A percentile compares a stretch with the other conserved stretches of the same genome.
phyloP scores from a whole-genome alignment of 2,797 vertebrate genomes.

The Eulemur albifrons region DNA sequence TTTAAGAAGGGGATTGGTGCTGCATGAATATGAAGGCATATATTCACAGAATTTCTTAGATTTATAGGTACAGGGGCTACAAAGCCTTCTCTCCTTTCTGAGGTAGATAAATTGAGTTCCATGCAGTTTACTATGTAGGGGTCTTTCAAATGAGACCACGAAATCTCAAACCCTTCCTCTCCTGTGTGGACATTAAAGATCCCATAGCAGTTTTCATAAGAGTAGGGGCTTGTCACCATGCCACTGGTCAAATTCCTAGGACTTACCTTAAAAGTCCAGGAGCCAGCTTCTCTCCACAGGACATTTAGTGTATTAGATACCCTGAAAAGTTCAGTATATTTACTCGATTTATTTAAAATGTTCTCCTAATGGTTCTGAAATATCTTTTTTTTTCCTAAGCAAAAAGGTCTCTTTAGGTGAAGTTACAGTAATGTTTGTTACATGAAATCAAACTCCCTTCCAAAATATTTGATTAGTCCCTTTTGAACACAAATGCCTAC shows the following conservation, averaged over 20 bases:
- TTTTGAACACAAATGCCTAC: constrained; percentile 75
- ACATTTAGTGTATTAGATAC: constrained; percentile 30
- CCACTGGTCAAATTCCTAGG: constrained; percentile 52
- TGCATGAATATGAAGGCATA: constrained; percentile 63
- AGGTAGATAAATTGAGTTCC: constrained; percentile 78
- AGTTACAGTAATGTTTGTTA: constrained; percentile 62
- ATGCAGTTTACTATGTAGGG: constrained; percentile 80
- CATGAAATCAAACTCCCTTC: constrained; percentile 73
- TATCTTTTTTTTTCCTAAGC: neutral
- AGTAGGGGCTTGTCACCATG: constrained; percentile 57
- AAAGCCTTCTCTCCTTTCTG: constrained; percentile 65
- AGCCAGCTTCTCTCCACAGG: constrained; percentile 59
- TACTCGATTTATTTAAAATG: constrained; percentile 71
- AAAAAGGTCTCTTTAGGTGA: constrained; percentile 57
- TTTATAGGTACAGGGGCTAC: constrained; percentile 55
- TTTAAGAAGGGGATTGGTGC: constrained; percentile 58
- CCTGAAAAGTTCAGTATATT: constrained; percentile 71
- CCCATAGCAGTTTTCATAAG: constrained; percentile 64
- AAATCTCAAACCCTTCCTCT: constrained; percentile 70
- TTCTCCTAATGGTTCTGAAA: constrained; percentile 66
- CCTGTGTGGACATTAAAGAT: constrained; percentile 76
- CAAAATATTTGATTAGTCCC: constrained; percentile 68
- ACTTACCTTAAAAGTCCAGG: constrained; percentile 66
- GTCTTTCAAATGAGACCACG: constrained; percentile 79
- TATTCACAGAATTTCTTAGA: constrained; percentile 71